Conservation (phyloP, 2,888 invertebrate genomes). For the Catocala fraxini region DNA sequence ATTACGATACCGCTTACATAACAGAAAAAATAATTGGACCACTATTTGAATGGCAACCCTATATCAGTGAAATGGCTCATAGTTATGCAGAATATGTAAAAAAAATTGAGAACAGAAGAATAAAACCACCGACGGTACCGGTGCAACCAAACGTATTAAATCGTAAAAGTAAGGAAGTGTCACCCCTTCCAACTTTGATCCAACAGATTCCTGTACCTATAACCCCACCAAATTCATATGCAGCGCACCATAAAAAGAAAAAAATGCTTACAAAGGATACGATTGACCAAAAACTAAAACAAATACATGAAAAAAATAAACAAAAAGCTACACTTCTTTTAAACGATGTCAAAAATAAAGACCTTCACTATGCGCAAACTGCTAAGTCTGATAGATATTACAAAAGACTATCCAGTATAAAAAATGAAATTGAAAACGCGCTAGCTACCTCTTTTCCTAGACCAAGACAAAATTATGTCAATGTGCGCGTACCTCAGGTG, state of each 20-base stretch:
- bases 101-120: slow-evolving; percentile 66
- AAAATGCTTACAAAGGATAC: slow-evolving; percentile 73
- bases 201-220: slow-evolving; percentile 42
- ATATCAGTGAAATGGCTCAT: slow-evolving; percentile 76
- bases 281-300: slow-evolving; percentile 74
- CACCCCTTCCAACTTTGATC: slow-evolving; percentile 17
- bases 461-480: slow-evolving; percentile 45
- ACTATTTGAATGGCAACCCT: slow-evolving; percentile 80
- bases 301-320: slow-evolving; percentile 71
- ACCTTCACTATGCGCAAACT: slow-evolving; percentile 64
- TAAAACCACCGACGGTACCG: slow-evolving; percentile 72
- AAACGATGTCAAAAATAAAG: slow-evolving; percentile 66
- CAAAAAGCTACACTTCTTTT: slow-evolving; percentile 68
- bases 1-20: slow-evolving; percentile 84
- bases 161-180: slow-evolving; percentile 58
- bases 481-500: slow-evolving; percentile 54
- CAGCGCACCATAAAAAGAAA: slow-evolving; percentile 53
- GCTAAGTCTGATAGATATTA: slow-evolving; percentile 64
- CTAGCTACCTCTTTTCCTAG: slow-evolving; percentile 53
- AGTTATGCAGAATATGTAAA: slow-evolving; percentile 70
- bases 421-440: slow-evolving; percentile 61
- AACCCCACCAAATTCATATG: slow-evolving; percentile 66
- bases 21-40: slow-evolving; percentile 83
- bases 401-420: slow-evolving; percentile 59
- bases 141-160: slow-evolving; percentile 71